Conservation (phyloP, 2,888 invertebrate species). For the Pegoplata infirma region DNA sequence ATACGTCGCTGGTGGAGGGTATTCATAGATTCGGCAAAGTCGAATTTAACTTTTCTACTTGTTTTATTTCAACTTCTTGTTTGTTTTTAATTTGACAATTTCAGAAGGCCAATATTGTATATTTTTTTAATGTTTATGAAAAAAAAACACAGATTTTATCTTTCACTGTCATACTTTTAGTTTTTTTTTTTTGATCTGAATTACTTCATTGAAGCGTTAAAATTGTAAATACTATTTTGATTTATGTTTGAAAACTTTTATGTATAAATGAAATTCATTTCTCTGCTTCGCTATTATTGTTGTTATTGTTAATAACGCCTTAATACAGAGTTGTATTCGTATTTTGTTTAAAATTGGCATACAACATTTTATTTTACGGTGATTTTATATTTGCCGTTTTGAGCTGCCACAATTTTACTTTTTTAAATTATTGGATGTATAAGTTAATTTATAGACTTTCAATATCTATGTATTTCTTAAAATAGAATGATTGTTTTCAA, state of each 20-base stretch:
- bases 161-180: slow-evolving; percentile 27
- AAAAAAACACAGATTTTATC: slow-evolving; percentile 47
- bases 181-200: slow-evolving; percentile 2
- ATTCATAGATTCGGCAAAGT: too few relatives aligned
- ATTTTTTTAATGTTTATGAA: slow-evolving; percentile 15
- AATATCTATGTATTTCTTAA: too few relatives aligned
- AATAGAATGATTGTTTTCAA: too few relatives aligned
- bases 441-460: too few relatives aligned
- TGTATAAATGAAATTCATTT: slow-evolving; percentile 10
- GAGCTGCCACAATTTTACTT: neutral
- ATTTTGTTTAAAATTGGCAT: slow-evolving; percentile 29
- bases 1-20: too few relatives aligned
- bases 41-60: too few relatives aligned
- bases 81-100: slow-evolving; percentile 54
- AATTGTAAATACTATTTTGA: slow-evolving; percentile 25
- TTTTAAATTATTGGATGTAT: slow-evolving; percentile 18
- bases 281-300: neutral
- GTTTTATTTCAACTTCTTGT: too few relatives aligned
- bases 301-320: slow-evolving; percentile 25
- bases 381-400: slow-evolving; percentile 35
- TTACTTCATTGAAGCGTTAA: slow-evolving; percentile 23
- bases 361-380: neutral
- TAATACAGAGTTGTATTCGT: neutral
- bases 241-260: slow-evolving; percentile 20
- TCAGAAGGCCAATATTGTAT: slow-evolving; percentile 40